A percentile compares a stretch with the other conserved stretches of the same genome.
Evolutionary conservation across 2,888 invertebrate genomes (phyloP).

Genomic region (Diadegma fenestrale): DNA sequence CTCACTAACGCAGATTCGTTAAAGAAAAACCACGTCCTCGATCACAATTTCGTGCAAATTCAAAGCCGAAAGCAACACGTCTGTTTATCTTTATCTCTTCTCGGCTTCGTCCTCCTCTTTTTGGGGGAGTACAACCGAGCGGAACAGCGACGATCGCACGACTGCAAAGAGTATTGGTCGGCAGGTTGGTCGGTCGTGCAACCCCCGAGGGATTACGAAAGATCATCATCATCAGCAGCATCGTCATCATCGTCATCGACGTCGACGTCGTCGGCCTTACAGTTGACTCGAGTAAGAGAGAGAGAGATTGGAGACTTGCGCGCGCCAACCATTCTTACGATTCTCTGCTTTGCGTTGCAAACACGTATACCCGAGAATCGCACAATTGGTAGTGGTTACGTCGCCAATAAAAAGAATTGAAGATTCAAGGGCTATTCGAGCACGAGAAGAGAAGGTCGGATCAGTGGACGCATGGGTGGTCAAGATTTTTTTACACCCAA

Average conservation of each 20-base stretch:
- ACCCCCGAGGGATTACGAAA: conserved; percentile 68
- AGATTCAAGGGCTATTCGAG: conserved; percentile 45
- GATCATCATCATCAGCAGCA: conserved; percentile 62
- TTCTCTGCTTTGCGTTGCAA: conserved; percentile 6
- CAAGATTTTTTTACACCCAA: conserved; percentile 13
- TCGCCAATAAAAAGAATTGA: conserved; percentile 43
- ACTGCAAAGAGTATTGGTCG: conserved; percentile 68
- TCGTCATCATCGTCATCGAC: conserved; percentile 38
- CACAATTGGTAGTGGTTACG: conserved; percentile 53
- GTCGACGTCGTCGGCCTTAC: conserved; percentile 27
- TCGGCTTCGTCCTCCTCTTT: not conserved
- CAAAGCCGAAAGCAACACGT: not conserved
- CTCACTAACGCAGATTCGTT: conserved; percentile 13
- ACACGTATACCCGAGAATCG: conserved; percentile 22
- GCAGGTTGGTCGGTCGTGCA: conserved; percentile 65
- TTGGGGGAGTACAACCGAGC: conserved; percentile 54
- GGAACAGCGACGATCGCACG: conserved; percentile 68
- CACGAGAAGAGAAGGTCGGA: conserved; percentile 3
- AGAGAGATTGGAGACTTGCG: conserved; percentile 47
- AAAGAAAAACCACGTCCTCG: not conserved
- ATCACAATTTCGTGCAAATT: not conserved
- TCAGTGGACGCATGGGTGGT: conserved; percentile 8
- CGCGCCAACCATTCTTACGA: conserved; percentile 55
- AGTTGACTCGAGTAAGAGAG: not conserved
- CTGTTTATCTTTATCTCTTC: not conserved